A percentile compares a stretch with the other conserved stretches of the same genome.
Conservation (phyloP, 2,113 vertebrate species). For the rat (Rattus norvegicus) region DNA sequence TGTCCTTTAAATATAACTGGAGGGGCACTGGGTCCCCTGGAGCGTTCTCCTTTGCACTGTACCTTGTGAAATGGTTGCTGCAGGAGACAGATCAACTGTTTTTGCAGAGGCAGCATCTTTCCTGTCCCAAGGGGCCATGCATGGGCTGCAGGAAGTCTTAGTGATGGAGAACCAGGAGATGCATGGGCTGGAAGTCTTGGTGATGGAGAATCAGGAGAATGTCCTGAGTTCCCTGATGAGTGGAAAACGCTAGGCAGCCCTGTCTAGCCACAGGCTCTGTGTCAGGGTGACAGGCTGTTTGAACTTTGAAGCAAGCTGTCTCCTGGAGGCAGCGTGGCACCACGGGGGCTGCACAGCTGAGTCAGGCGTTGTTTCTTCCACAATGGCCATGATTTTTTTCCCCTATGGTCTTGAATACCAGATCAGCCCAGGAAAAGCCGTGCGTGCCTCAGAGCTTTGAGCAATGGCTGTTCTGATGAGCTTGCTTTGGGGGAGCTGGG, state of each 20-base stretch:
- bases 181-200: too few species aligned
- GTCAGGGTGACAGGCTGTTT: background rate
- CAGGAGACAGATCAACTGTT: slow-evolving; percentile 1
- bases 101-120: background rate
- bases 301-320: background rate
- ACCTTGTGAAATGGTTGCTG: slow-evolving; percentile 5
- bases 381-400: background rate
- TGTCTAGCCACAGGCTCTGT: background rate
- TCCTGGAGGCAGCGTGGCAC: background rate
- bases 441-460: background rate
- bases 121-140: background rate
- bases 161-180: background rate
- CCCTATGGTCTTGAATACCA: background rate
- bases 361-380: background rate
- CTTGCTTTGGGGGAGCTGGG: background rate
- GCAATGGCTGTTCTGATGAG: background rate
- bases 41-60: background rate
- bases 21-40: background rate
- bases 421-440: background rate
- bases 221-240: background rate
- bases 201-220: background rate
- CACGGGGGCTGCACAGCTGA: rapidly evolving
- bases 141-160: background rate
- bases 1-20: slow-evolving; percentile 15
- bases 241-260: background rate